Evolutionary conservation across 1,140 invertebrate genomes (phyloP).

Genomic region (Drosophila ficusphila): DNA sequence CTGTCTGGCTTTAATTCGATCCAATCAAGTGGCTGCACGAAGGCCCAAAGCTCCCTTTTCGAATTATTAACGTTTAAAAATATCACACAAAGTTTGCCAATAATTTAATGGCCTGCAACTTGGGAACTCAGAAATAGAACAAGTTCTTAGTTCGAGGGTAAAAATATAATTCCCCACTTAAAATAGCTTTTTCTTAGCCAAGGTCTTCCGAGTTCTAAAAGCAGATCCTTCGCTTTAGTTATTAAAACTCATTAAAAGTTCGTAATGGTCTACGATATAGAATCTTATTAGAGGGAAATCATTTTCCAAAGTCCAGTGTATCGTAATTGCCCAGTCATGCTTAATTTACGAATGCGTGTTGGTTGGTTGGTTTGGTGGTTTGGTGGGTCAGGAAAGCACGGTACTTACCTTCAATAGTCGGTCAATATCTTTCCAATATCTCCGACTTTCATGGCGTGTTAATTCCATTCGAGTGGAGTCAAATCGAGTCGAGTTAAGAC

Average conservation of each 20-base stretch:
- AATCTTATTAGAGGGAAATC: neutral
- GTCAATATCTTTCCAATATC: constrained; percentile 40
- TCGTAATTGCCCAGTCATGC: constrained; percentile 17
- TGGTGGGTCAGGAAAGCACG: constrained; percentile 11
- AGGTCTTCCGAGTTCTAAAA: neutral
- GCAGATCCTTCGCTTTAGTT: neutral
- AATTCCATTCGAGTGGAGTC: constrained; percentile 1
- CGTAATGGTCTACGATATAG: neutral
- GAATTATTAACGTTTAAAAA: neutral
- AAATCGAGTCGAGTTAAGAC: constrained; percentile 7
- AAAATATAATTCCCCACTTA: too few species aligned
- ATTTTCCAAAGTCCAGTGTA: constrained; percentile 1
- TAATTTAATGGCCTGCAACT: neutral
- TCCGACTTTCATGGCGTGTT: constrained; percentile 22
- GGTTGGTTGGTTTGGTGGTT: neutral
- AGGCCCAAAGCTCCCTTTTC: neutral
- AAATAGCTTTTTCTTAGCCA: neutral
- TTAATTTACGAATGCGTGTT: constrained; percentile 34
- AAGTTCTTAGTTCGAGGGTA: neutral
- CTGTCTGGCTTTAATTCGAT: constrained; percentile 12
- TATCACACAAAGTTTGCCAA: neutral
- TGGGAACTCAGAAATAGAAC: neutral
- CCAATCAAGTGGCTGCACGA: constrained; percentile 8
- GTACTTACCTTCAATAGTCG: constrained; percentile 2
- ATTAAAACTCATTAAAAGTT: neutral